These are phyloP conservation scores for Caenorhabditis zanzibari DNA, from an alignment of 2,888 invertebrate species.

Conservation along the genomic window DNA sequence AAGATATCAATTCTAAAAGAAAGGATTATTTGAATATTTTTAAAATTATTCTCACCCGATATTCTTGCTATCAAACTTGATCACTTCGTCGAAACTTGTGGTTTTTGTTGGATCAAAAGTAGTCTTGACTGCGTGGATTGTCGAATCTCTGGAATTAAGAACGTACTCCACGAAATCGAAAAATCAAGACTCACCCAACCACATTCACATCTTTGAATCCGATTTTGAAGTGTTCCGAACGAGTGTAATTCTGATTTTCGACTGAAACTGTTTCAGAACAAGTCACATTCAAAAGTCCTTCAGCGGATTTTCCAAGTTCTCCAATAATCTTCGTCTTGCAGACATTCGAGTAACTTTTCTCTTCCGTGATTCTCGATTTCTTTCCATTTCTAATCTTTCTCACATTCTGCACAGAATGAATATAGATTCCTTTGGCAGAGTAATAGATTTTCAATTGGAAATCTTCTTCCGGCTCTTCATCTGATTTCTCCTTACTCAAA, in stretches of 20 bases:
- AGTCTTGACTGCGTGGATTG: constrained; percentile 27
- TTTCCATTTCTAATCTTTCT: constrained; percentile 43
- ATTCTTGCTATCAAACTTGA: constrained; percentile 56
- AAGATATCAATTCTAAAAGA: constrained; percentile 35
- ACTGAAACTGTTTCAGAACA: constrained; percentile 40
- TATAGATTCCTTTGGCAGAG: constrained; percentile 54
- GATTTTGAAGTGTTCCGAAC: constrained; percentile 47
- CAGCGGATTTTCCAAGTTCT: constrained; percentile 23
- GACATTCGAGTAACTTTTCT: constrained; percentile 54
- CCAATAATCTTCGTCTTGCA: constrained; percentile 56
- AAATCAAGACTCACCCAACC: constrained; percentile 1
- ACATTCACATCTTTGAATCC: constrained; percentile 45
- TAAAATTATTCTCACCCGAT: constrained; percentile 34
- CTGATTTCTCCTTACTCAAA: not conserved
- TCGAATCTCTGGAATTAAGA: constrained; percentile 11
- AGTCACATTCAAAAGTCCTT: constrained; percentile 55
- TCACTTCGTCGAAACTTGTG: constrained; percentile 36
- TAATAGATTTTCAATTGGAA: constrained; percentile 53
- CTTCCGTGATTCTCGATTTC: constrained; percentile 39
- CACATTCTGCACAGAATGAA: constrained; percentile 58
- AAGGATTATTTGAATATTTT: too few relatives aligned
- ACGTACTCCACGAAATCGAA: not conserved
- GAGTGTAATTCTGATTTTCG: constrained; percentile 40
- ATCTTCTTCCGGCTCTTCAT: constrained; percentile 52
- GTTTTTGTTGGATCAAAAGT: constrained; percentile 65